A percentile compares a stretch with the other conserved stretches of the same genome.
Conservation (phyloP, 23 tunicate species). For the Diplosoma virens region DNA sequence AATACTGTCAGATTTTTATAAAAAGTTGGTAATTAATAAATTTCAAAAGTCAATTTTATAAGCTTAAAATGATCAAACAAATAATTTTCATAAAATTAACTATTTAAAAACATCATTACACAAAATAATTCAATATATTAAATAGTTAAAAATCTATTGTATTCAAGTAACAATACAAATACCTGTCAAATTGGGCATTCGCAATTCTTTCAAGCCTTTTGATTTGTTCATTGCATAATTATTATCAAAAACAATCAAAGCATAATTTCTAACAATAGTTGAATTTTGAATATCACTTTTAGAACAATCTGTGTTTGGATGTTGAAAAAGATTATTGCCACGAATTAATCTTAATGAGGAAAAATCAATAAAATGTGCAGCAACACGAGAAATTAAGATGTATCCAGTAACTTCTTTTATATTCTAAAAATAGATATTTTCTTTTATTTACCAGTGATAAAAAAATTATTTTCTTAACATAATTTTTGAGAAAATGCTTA, state of each 20-base stretch:
- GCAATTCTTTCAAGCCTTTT: constrained; percentile 25
- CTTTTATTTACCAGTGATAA: neutral
- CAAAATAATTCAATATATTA: no score
- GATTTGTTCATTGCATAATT: neutral
- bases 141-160: no score
- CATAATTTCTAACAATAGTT: neutral
- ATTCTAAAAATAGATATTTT: constrained; percentile 43
- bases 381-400: constrained; percentile 40
- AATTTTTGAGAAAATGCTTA: neutral
- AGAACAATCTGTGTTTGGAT: neutral
- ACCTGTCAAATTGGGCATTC: constrained; percentile 69
- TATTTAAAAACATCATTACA: no score
- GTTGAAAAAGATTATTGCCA: constrained; percentile 16
- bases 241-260: constrained; percentile 15
- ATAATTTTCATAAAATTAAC: no score
- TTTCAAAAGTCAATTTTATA: no score
- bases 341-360: constrained; percentile 78
- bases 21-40: no score
- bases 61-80: no score
- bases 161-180: no score
- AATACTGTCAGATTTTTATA: no score
- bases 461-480: neutral
- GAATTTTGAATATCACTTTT: neutral
- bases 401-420: constrained; percentile 76
- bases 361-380: constrained; percentile 48